These are phyloP conservation scores for Pelobates cultripes DNA, from an alignment of 2,797 vertebrate species.

Conservation along the genomic window DNA sequence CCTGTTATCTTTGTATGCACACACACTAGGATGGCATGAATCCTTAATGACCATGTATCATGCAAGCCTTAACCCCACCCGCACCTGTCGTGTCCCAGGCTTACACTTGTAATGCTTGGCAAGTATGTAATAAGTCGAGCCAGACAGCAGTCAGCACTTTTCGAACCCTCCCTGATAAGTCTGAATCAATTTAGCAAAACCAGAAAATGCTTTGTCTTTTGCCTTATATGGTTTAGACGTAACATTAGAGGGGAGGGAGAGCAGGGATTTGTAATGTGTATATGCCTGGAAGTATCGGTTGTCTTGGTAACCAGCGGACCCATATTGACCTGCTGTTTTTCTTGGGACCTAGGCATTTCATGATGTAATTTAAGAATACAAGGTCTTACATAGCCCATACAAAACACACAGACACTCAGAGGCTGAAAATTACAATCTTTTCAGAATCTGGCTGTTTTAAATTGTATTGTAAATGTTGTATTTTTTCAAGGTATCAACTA, in stretches of 20 bases:
- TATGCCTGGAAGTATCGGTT: neutral
- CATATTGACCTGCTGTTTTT: conserved; percentile 16
- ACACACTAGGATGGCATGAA: no score
- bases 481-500: no score
- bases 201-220: neutral
- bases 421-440: neutral
- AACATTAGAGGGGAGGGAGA: neutral
- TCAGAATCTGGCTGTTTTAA: neutral
- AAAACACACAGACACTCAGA: neutral
- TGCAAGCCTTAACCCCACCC: no score
- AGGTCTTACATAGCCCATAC: neutral
- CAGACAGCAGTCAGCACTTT: no score
- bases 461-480: no score
- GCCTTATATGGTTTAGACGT: neutral
- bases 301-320: neutral
- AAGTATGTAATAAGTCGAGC: no score
- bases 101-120: no score
- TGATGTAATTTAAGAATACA: neutral
- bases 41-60: no score
- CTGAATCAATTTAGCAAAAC: neutral
- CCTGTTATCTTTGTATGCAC: no score
- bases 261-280: neutral
- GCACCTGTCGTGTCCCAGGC: no score
- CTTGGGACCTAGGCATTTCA: conserved; percentile 15
- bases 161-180: neutral